Base-by-base conservation (phyloP, 2,888 invertebrate species). In the Euspilapteryx auroguttella region DNA sequence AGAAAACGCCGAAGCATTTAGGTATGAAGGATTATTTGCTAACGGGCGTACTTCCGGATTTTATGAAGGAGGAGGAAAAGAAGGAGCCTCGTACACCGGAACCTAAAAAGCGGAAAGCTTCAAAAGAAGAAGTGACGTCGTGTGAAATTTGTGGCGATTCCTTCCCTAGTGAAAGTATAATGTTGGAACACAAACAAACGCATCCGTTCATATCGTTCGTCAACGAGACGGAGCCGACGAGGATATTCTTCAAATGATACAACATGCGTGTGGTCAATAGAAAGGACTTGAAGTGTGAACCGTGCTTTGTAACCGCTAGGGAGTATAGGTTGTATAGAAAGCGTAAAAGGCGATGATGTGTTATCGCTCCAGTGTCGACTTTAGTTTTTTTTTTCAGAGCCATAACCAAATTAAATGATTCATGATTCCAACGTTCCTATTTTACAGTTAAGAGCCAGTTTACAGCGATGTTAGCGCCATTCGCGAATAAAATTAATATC, bases 191-290 rank as follows among this genome's bases (percentile, higher is more conserved):
- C 31, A 71, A 76, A 45, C 53, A 58, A 26, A 68, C 62, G 0
- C 77, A 77, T 31, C 77, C 77, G 0, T 77, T 76, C 33, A 73
- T 77, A 27, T 71, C 69, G 35, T 69, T 77, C 28, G 65, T 73
- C 2, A 71, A 66, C 30, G 76, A 75, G 12, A 73, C 73, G 41
- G 68, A 53, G 12, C 71, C 73, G 1, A 68, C 62, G 46, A 63
- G 71, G 35, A 77, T 77, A 66, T 77, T 77, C 38, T 77, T 75
- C 48, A 77, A 77, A 29, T 41, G 29, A 30, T 17, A n/a, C n/a
- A n/a, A n/a, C n/a, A n/a, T n/a, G n/a, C n/a, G n/a, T n/a, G n/a
- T n/a, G n/a, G n/a, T n/a, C n/a, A n/a, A n/a, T n/a, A n/a, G n/a
- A n/a, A n/a, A n/a, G n/a, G n/a, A n/a, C n/a, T n/a, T n/a, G n/a